Base-by-base conservation (phyloP, 2,113 vertebrate species). In the Cheirogaleus medius region DNA sequence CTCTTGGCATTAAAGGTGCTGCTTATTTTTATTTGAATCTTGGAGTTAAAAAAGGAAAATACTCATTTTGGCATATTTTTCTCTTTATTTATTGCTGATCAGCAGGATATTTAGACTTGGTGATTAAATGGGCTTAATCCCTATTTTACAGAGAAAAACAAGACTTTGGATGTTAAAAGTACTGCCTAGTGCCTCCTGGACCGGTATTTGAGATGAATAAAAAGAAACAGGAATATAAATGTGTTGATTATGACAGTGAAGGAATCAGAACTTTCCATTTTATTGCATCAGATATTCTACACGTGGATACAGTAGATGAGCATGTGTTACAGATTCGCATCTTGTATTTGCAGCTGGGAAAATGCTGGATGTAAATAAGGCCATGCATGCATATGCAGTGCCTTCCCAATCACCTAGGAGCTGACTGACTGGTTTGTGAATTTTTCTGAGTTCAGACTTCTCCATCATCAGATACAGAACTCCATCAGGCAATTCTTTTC, bases 141-240 rank as follows among this genome's bases (percentile, higher is more conserved):
- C 32, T 17, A 73, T 91, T 96, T 97, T 85, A 56, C 10, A 85
- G 87, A 95, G 78, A 49, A 81, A 93, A 95, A 94, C 14, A 93
- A 91, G 44, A 66, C n/a, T n/a, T 49, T 54, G 1, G 1, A 27
- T 74, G 21, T 52, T 84, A 54, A 74, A 56, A 63, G 27, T 82
- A 39, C 52, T 94, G 17, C 34, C 58, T 64, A 60, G 47, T 90
- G 11, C n/a, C 49, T 95, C 49, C 68, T 82, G 63, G 29, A 89
- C 34, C 64, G 66, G 54, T 9, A 29, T 15, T 89, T 87, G n/a
- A 14, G 56, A 93, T 54, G 47, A 76, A 76, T 74, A 42, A 64
- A 52, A 83, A 76, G 15, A 12, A 87, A 21, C 39, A 60, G 95
- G 90, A 76, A 83, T 87, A 92, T 60, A 71, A 74, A 77, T 84